Evolutionary conservation across 1,140 invertebrate genomes (phyloP), one percentile per base, ranked within the genome.

Genomic region (Zaprionus camerounensis): DNA sequence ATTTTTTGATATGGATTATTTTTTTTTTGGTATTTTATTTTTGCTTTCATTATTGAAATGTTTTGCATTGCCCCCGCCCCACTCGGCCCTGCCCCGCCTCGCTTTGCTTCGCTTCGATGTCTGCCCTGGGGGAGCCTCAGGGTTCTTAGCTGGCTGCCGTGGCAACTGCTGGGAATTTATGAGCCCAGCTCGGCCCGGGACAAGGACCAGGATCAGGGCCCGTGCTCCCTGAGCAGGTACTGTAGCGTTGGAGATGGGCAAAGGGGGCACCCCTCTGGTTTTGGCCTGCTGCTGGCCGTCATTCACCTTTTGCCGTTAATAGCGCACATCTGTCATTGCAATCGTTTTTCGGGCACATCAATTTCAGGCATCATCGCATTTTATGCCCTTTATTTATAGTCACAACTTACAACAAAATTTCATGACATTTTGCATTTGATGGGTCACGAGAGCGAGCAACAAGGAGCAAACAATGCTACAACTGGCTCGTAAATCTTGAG

Each of bases 291-390:
- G 0, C 9, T 34, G 31, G 56, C 17, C 24, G 59, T 71, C 41
- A 26, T 71, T 73, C 61, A 77, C 75, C 78, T 71, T 71, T 57
- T 63, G 28, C 28, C 59, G 61, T 73, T 73, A 77, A 80, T 80
- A 69, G 75, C 68, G 66, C 38, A 62, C 78, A 80, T 77, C 78
- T 70, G 75, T 78, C 70, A 80, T 80, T 74, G 75, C 69, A 78
- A 80, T 74, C 75, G 65, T 44, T 71, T 71, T 79, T 72, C 38
- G 65, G 46, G 56, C 63, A 63, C 61, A 70, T 80, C 70, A 77
- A 77, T 73, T 77, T 77, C 63, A 76, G 63, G 70, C 74, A 28
- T 62, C 67, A 58, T 24, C 57, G 62, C 70, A 62, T 67, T 66
- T 74, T 55, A 73, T 61, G 65, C 70, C 31, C 41, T 66, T 71